Percentiles rank a stretch among this genome's conserved stretches.
phyloP scores from a whole-genome alignment of 2,888 invertebrate genomes.

The Portevinia maculata region DNA sequence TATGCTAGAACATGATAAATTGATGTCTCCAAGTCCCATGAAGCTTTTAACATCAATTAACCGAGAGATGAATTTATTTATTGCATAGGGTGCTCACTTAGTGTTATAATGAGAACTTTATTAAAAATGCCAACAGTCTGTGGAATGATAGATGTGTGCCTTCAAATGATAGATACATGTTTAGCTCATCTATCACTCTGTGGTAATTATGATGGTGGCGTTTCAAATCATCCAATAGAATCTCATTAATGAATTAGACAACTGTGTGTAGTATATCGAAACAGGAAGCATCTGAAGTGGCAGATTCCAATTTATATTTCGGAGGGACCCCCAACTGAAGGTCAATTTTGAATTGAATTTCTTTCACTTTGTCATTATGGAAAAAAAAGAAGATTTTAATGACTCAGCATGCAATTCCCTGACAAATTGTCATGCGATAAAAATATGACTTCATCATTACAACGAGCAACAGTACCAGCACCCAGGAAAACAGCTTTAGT shows the following conservation, averaged over 20 bases:
- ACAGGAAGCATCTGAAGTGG: conserved; percentile 58
- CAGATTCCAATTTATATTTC: conserved; percentile 47
- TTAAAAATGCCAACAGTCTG: conserved; percentile 36
- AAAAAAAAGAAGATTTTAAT: conserved; percentile 26
- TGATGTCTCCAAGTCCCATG: conserved; percentile 27
- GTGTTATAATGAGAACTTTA: conserved; percentile 41
- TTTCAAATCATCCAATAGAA: conserved; percentile 50
- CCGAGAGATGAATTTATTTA: conserved; percentile 27
- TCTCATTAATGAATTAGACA: conserved; percentile 44
- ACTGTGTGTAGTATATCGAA: conserved; percentile 34
- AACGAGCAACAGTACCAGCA: conserved; percentile 21
- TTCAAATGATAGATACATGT: conserved; percentile 36
- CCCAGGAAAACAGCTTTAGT: neutral
- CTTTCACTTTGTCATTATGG: conserved; percentile 5
- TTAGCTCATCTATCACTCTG: conserved; percentile 29
- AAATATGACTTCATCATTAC: conserved; percentile 69
- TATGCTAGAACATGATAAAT: conserved; percentile 40
- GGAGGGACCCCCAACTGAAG: conserved; percentile 33
- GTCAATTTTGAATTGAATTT: conserved; percentile 26
- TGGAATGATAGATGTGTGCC: conserved; percentile 63
- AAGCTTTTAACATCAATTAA: conserved; percentile 43
- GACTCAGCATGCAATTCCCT: conserved; percentile 68
- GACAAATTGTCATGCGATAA: conserved; percentile 73
- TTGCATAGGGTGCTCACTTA: conserved; percentile 35
- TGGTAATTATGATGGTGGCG: conserved; percentile 30